These are phyloP conservation scores for Pomacea maculata DNA, from an alignment of 1,140 invertebrate genomes.

Conservation along the genomic window DNA sequence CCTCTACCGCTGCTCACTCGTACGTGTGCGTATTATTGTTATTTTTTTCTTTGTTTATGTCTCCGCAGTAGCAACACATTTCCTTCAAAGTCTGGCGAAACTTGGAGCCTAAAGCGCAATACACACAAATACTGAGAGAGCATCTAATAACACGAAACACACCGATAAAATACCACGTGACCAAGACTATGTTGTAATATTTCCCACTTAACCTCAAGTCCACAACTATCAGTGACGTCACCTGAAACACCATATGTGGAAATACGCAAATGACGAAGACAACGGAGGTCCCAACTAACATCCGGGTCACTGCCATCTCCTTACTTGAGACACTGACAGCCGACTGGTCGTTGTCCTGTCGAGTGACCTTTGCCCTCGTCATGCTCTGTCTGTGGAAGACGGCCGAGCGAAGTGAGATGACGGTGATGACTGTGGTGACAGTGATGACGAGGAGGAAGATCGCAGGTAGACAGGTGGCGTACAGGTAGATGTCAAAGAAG, in stretches of 20 bases:
- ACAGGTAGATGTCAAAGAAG: not conserved
- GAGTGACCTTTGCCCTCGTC: no score
- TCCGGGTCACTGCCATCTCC: not conserved
- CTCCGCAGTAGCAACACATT: not conserved
- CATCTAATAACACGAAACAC: constrained; percentile 9
- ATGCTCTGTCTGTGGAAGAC: not conserved
- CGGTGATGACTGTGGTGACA: not conserved
- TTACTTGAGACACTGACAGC: no score
- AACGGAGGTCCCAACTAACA: not conserved
- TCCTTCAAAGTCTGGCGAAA: constrained; percentile 9
- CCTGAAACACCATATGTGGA: not conserved
- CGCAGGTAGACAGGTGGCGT: not conserved
- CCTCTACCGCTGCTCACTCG: no score
- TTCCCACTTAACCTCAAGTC: constrained; percentile 21
- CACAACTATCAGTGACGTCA: constrained; percentile 10
- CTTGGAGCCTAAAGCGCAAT: constrained; percentile 11
- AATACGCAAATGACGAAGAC: not conserved
- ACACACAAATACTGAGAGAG: constrained; percentile 18
- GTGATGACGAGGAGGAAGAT: not conserved
- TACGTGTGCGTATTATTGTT: no score
- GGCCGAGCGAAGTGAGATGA: not conserved
- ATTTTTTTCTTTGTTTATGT: no score
- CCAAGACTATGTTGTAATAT: constrained; percentile 15
- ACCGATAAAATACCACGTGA: constrained; percentile 9
- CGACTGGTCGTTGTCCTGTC: no score